A percentile compares a stretch with the other conserved stretches of the same genome.
phyloP scores from a whole-genome alignment of 2,888 invertebrate genomes.

The Elysia crispata region DNA sequence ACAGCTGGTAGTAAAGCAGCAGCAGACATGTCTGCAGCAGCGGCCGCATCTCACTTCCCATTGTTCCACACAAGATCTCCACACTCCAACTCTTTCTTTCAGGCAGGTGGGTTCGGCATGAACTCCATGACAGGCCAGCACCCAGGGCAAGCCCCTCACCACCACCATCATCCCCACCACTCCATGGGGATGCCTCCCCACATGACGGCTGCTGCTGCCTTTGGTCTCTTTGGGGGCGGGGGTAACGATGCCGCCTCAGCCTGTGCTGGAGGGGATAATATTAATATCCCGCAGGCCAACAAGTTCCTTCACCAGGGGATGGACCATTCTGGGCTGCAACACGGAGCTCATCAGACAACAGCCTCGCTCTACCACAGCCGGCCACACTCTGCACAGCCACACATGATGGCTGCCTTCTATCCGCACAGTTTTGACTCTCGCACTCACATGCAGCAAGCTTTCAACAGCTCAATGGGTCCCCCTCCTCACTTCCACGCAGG shows the following conservation, averaged over 20 bases:
- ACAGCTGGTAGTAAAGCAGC: slow-evolving; percentile 42
- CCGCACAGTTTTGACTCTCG: slow-evolving; percentile 46
- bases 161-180: slow-evolving; percentile 31
- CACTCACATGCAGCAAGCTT: slow-evolving; percentile 45
- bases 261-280: slow-evolving; percentile 20
- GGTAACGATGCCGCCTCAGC: slow-evolving; percentile 19
- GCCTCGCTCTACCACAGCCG: slow-evolving; percentile 44
- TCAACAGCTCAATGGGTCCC: slow-evolving; percentile 42
- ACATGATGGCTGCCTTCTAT: slow-evolving; percentile 49
- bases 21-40: slow-evolving; percentile 49
- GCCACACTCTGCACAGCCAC: slow-evolving; percentile 43
- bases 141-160: slow-evolving; percentile 28
- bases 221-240: slow-evolving; percentile 42
- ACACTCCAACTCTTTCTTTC: slow-evolving; percentile 49
- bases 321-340: slow-evolving; percentile 47
- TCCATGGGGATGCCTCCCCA: slow-evolving; percentile 46
- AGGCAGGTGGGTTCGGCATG: slow-evolving; percentile 45
- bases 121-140: slow-evolving; percentile 48
- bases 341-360: slow-evolving; percentile 41
- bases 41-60: slow-evolving; percentile 40
- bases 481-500: slow-evolving; percentile 44
- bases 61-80: slow-evolving; percentile 36
- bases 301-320: slow-evolving; percentile 47
- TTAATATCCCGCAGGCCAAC: slow-evolving; percentile 46
- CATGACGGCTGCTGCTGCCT: slow-evolving; percentile 37